Conservation (phyloP, 64 coral and sea anemone species). For the Actinia tenebrosa region DNA sequence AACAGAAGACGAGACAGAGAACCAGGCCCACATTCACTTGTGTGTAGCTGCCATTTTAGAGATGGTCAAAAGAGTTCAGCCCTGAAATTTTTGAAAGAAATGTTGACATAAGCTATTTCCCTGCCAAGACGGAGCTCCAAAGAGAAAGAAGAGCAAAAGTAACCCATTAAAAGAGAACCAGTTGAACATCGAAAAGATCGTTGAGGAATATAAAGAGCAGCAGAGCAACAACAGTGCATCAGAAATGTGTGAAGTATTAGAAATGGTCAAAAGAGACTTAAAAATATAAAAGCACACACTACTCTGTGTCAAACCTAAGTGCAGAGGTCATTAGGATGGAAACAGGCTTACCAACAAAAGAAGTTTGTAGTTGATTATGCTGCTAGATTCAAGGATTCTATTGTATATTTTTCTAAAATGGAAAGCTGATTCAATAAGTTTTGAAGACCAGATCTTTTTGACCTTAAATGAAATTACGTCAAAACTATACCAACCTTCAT, state of each 20-base stretch:
- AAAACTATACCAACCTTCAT: conserved; percentile 43
- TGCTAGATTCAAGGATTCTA: conserved; percentile 16
- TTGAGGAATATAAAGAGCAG: not conserved
- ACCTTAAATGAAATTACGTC: conserved; percentile 45
- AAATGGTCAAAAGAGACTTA: conserved; percentile 3
- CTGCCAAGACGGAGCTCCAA: not conserved
- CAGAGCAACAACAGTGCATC: not conserved
- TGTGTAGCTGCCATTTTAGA: conserved; percentile 38
- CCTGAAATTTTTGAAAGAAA: conserved; percentile 30
- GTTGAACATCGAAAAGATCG: not conserved
- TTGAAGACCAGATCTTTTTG: conserved; percentile 51
- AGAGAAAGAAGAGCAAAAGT: not conserved
- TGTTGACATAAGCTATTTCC: not conserved
- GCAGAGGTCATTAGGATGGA: conserved; percentile 12
- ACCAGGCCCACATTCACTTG: conserved; percentile 21
- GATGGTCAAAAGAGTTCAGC: conserved; percentile 19
- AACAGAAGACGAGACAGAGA: conserved; percentile 26
- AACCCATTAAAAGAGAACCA: not conserved
- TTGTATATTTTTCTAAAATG: conserved; percentile 21
- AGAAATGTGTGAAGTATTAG: not conserved
- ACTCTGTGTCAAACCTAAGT: not conserved
- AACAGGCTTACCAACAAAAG: conserved; percentile 26
- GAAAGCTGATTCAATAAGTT: conserved; percentile 31
- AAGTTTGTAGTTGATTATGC: conserved; percentile 26
- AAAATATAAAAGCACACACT: not conserved